Base-by-base conservation (phyloP, 2,113 vertebrate species). In the Lophotis ruficrista region DNA sequence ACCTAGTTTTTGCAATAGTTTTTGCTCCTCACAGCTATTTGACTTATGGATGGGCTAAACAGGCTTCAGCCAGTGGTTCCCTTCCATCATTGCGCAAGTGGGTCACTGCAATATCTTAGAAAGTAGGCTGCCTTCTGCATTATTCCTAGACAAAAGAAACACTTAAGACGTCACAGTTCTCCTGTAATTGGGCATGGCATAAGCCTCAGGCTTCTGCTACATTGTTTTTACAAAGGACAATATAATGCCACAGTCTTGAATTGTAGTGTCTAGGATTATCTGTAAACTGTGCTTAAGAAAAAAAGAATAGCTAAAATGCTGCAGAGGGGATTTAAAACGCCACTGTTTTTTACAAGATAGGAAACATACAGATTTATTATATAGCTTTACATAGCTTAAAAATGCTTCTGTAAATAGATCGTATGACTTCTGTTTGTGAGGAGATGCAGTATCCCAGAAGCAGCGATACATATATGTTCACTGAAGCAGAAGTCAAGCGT, bases 161-260 rank as follows among this genome's bases (percentile, higher is more conserved):
- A 37, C 81, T 85, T 64, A 45, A 61, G 87, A 89, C 1, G 0
- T 80, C 85, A 56, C 58, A 68, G 15, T 61, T 66, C 48, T 78
- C 43, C 48, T 61, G 28, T 62, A 94, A 95, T 18, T 58, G 15
- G 54, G 61, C 45, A 62, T 54, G 86, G 38, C 53, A 87, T 57
- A 84, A 92, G 89, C 91, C 96, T 89, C 75, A 83, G 96, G 95
- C 65, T 94, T 28, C 53, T 76, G 43, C 80, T 65, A 91, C 0
- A 0, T 35, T 79, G 37, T 69, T 92, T 89, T 93, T 30, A 87
- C 73, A 70, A 37, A 30, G 33, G 69, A 76, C 57, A 47, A n/a
- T 30, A 45, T 27, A 58, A 43, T 57, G 33, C 45, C 64, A 14
- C 27, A 57, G 15, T 65, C 69, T 61, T 61, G 53, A 81, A 92